phyloP scores from a whole-genome alignment of 2,113 vertebrate genomes.

The Mus spicilegus region DNA sequence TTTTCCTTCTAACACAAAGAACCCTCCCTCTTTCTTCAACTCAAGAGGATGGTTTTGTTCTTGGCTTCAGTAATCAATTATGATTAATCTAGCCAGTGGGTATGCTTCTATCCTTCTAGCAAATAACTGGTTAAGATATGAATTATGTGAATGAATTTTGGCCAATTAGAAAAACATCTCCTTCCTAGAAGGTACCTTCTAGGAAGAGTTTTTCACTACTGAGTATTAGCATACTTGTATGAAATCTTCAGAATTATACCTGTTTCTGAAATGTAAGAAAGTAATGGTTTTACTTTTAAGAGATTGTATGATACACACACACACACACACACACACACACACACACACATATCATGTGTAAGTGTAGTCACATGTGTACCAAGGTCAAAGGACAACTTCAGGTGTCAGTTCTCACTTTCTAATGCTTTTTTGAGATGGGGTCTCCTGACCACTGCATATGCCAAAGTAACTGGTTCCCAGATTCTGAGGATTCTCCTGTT shows the following conservation, averaged over 20 bases:
- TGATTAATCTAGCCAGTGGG: not conserved
- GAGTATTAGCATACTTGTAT: not conserved
- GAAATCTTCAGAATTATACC: slow-evolving; percentile 3
- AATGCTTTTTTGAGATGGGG: not conserved
- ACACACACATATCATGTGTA: not conserved
- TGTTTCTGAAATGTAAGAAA: slow-evolving; percentile 20
- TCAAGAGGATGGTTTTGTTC: slow-evolving; percentile 8
- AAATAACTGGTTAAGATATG: not conserved
- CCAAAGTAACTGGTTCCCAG: not conserved
- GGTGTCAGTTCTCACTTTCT: not conserved
- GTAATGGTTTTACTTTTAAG: not conserved
- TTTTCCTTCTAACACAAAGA: not conserved
- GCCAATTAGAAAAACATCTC: slow-evolving; percentile 19
- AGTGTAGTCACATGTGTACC: not conserved
- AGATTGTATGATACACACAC: not conserved
- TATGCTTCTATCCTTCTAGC: slow-evolving; percentile 18
- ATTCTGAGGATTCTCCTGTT: not conserved
- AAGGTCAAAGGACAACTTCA: not conserved
- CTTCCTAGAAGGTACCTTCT: not conserved
- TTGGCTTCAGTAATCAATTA: not conserved
- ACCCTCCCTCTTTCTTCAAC: not conserved
- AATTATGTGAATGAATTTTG: not conserved
- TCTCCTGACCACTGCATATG: not conserved
- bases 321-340: rapidly evolving
- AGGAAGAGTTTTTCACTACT: slow-evolving; percentile 35